Conservation (phyloP, 2,113 vertebrate species). For the Indicator maculatus region DNA sequence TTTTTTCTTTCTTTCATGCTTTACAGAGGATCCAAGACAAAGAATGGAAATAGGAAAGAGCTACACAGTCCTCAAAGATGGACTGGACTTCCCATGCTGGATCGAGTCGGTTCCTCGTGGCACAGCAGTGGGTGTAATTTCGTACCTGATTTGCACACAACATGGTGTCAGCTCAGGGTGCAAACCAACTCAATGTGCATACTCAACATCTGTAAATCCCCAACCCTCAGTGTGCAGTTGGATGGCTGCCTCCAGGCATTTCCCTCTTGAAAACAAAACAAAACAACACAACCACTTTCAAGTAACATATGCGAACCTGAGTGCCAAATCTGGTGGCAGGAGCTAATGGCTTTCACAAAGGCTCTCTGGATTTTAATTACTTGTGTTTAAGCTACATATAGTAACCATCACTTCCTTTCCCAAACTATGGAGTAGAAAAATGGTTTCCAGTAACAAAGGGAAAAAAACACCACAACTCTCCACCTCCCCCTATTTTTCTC, state of each 20-base stretch:
- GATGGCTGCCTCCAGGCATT: not conserved
- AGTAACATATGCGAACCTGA: not conserved
- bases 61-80: not conserved
- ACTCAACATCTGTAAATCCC: not conserved
- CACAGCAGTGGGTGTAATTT: not conserved
- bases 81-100: fast-evolving
- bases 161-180: not conserved
- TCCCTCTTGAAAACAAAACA: not conserved
- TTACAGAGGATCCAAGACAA: not conserved
- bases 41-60: not conserved
- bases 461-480: not conserved
- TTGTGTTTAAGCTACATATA: not conserved
- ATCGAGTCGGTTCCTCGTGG: not conserved
- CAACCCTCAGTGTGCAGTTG: not conserved
- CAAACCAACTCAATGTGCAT: not conserved
- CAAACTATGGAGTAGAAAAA: not conserved
- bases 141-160: not conserved
- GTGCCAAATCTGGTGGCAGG: constrained; percentile 7
- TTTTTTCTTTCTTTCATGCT: not conserved
- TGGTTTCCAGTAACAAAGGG: not conserved
- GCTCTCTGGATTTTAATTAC: constrained; percentile 30
- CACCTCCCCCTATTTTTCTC: too few species aligned
- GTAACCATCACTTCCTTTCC: not conserved
- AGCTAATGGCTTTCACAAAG: constrained; percentile 47
- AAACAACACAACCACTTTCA: not conserved